These are phyloP conservation scores for Camponotus floridanus DNA, from an alignment of 1,140 invertebrate genomes.

Conservation along the genomic window DNA sequence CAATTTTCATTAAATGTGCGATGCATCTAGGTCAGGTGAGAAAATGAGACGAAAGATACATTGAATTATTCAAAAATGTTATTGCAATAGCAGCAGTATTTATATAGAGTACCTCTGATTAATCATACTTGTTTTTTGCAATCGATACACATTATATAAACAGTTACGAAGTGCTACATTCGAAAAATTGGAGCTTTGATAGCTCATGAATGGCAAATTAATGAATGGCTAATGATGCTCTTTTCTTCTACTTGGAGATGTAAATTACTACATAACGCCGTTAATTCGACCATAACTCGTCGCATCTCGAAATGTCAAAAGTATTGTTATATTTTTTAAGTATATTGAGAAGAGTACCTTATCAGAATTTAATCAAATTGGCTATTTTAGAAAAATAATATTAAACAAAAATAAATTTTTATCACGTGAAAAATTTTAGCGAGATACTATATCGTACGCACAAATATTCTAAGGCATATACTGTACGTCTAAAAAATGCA, in stretches of 20 bases:
- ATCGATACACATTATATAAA: neutral
- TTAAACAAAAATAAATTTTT: constrained; percentile 4
- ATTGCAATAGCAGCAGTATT: neutral
- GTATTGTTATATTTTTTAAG: constrained; percentile 21
- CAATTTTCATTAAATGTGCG: constrained; percentile 22
- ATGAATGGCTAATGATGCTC: constrained; percentile 22
- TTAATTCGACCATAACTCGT: neutral
- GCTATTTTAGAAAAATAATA: neutral
- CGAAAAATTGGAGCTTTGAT: neutral
- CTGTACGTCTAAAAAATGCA: neutral
- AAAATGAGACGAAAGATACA: constrained; percentile 27
- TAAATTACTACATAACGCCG: constrained; percentile 13
- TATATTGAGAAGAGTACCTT: neutral
- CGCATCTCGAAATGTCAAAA: neutral
- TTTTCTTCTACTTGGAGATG: neutral
- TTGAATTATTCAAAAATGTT: constrained; percentile 41
- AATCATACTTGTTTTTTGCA: constrained; percentile 31
- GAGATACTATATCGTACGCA: neutral
- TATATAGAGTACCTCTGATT: constrained; percentile 39
- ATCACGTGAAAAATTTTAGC: neutral
- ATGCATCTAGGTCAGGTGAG: constrained; percentile 9
- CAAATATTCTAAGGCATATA: neutral
- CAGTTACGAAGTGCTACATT: neutral
- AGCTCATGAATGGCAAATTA: constrained; percentile 13
- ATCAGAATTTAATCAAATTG: constrained; percentile 12